These are phyloP conservation scores for Xanthorhoe spadicearia DNA, from an alignment of 2,888 invertebrate species.

Conservation along the genomic window DNA sequence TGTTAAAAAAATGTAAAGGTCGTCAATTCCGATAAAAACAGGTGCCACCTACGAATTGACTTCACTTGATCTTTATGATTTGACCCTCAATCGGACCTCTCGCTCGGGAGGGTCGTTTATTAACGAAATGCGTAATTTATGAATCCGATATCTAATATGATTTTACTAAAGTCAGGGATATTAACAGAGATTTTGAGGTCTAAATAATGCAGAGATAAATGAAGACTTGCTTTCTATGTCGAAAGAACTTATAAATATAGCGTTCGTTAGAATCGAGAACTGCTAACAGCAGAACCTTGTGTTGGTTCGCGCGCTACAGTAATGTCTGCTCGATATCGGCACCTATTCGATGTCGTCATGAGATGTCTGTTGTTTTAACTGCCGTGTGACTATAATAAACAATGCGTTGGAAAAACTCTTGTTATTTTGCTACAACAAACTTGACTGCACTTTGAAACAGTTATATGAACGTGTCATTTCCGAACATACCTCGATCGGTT, in stretches of 20 bases:
- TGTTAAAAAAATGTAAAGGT: constrained; percentile 26
- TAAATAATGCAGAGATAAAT: background rate
- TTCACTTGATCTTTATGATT: constrained; percentile 52
- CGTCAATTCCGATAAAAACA: constrained; percentile 34
- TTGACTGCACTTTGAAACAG: constrained; percentile 5
- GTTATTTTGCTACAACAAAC: constrained; percentile 14
- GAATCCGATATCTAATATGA: constrained; percentile 11
- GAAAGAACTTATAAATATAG: background rate
- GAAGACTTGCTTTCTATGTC: background rate
- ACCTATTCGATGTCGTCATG: constrained; percentile 30
- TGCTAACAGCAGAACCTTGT: constrained; percentile 2
- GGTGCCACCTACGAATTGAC: constrained; percentile 44
- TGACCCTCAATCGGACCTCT: constrained; percentile 49
- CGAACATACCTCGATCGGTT: constrained; percentile 17
- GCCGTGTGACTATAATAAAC: constrained; percentile 36
- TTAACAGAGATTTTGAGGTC: background rate
- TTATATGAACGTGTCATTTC: constrained; percentile 26
- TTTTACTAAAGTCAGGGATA: constrained; percentile 3
- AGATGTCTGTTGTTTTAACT: constrained; percentile 22
- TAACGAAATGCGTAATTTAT: constrained; percentile 37
- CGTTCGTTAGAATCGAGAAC: background rate
- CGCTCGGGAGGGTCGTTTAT: constrained; percentile 42
- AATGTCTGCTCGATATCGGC: constrained; percentile 27
- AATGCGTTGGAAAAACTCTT: constrained; percentile 30
- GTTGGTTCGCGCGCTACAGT: constrained; percentile 5